Evolutionary conservation across 2,113 vertebrate genomes (phyloP).

Genomic region (Ammodramus savannarum): DNA sequence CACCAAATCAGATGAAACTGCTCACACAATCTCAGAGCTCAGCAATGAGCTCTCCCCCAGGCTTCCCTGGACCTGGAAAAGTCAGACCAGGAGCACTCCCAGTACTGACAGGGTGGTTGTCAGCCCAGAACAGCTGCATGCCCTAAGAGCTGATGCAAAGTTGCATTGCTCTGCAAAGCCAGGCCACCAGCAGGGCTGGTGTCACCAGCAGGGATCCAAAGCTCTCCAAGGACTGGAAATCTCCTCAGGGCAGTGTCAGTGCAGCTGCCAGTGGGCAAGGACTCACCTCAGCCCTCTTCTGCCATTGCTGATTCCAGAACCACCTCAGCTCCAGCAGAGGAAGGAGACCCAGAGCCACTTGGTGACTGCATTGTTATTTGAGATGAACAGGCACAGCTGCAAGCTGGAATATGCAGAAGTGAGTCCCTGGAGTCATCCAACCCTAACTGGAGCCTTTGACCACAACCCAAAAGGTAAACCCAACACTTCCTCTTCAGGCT

Average conservation of each 20-base stretch:
- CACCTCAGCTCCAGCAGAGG: neutral
- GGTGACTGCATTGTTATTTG: fast-evolving
- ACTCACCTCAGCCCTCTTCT: fast-evolving
- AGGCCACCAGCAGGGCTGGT: fast-evolving
- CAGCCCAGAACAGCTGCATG: neutral
- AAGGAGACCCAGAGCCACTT: neutral
- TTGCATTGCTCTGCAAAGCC: neutral
- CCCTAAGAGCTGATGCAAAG: neutral
- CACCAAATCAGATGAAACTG: neutral
- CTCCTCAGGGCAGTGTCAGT: neutral
- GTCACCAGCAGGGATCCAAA: neutral
- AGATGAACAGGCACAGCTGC: neutral
- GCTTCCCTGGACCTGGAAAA: neutral
- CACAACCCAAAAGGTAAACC: neutral
- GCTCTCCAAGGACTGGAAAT: neutral
- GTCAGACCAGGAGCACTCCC: neutral
- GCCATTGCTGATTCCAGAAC: neutral
- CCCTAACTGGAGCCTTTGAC: neutral
- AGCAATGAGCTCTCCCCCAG: neutral
- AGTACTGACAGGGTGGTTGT: neutral
- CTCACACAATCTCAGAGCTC: neutral
- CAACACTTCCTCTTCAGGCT: neutral
- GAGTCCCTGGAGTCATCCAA: neutral
- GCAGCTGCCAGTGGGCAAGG: neutral
- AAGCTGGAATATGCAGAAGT: neutral